Evolutionary conservation across 2,113 vertebrate species (phyloP).

Genomic region (Piaya cayana): DNA sequence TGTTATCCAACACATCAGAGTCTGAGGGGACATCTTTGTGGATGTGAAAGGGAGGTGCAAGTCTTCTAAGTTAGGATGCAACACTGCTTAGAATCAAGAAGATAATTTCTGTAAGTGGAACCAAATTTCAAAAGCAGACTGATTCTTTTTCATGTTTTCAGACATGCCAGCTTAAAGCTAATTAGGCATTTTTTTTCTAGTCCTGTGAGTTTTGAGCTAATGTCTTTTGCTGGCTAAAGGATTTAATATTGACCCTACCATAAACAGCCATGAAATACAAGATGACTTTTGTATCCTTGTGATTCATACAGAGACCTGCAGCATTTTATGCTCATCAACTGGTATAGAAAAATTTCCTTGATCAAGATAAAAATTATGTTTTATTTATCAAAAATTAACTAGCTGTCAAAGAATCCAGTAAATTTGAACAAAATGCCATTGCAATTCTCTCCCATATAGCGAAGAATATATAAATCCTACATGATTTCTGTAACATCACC

Average conservation of each 20-base stretch:
- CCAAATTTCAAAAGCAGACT: conserved; percentile 15
- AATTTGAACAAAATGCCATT: not conserved
- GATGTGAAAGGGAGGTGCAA: not conserved
- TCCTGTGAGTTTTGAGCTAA: conserved; percentile 41
- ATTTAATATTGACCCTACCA: not conserved
- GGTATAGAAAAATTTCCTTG: not conserved
- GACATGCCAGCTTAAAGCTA: conserved; percentile 34
- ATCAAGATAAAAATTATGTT: not conserved
- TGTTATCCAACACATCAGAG: not conserved
- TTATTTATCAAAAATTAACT: not conserved
- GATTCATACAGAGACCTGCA: not conserved
- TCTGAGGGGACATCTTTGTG: not conserved
- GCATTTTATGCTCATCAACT: not conserved
- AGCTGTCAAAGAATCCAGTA: not conserved
- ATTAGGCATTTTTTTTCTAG: conserved; percentile 46
- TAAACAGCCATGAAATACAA: conserved; percentile 38
- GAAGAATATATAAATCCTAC: not conserved
- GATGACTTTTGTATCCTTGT: not conserved
- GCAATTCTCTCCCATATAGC: not conserved
- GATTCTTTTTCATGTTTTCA: conserved; percentile 30
- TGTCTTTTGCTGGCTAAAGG: conserved; percentile 37
- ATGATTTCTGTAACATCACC: not conserved
- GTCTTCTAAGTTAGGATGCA: not conserved
- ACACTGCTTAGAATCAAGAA: not conserved
- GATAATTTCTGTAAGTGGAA: conserved; percentile 2